Evolutionary conservation across 2,888 invertebrate species (phyloP).

Genomic region (Coecobrya sp.): DNA sequence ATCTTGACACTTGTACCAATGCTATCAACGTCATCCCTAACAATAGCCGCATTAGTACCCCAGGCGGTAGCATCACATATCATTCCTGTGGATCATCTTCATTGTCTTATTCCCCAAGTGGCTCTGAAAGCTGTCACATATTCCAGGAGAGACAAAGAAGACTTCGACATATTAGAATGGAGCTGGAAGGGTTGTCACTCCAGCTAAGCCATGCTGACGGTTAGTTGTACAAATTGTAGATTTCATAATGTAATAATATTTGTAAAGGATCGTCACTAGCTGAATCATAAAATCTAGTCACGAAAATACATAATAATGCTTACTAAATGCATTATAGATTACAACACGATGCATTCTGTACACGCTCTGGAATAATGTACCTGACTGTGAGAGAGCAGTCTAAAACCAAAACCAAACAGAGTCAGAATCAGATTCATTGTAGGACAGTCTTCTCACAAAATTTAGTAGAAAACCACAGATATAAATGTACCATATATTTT

Average conservation of each 20-base stretch:
- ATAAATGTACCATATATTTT: not conserved
- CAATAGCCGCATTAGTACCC: slow-evolving; percentile 50
- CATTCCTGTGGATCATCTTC: slow-evolving; percentile 68
- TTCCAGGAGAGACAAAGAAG: slow-evolving; percentile 75
- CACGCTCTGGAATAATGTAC: not conserved
- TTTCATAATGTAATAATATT: not conserved
- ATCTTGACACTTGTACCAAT: slow-evolving; percentile 37
- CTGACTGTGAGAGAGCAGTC: not conserved
- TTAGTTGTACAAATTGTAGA: slow-evolving; percentile 41
- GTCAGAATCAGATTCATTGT: not conserved
- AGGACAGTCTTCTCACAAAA: not conserved
- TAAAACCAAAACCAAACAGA: not conserved
- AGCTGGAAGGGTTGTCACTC: slow-evolving; percentile 81
- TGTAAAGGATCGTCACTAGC: slow-evolving; percentile 10
- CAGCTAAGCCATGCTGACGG: slow-evolving; percentile 74
- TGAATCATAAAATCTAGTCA: slow-evolving; percentile 25
- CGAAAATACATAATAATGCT: slow-evolving; percentile 48
- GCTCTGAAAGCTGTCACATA: slow-evolving; percentile 79
- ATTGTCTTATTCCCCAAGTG: slow-evolving; percentile 75
- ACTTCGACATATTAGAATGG: slow-evolving; percentile 81
- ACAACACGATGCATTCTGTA: slow-evolving; percentile 9
- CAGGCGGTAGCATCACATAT: slow-evolving; percentile 69
- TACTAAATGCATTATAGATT: slow-evolving; percentile 42
- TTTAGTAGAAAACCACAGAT: not conserved
- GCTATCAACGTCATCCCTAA: slow-evolving; percentile 30